Evolutionary conservation across 2,113 vertebrate genomes (phyloP).

Genomic region (Panurus biarmicus): DNA sequence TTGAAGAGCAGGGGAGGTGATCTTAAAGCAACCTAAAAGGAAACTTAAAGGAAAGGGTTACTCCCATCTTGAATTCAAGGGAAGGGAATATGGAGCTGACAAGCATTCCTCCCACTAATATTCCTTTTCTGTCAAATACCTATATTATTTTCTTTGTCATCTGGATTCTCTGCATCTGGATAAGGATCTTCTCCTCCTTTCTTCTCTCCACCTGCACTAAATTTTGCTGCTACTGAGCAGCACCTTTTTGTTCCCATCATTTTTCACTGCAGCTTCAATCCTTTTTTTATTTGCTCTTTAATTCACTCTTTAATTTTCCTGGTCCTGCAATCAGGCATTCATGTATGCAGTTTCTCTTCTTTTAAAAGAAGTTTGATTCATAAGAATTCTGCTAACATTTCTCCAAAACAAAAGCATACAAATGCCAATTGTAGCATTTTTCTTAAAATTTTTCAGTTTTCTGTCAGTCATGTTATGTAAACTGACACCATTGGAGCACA

Average conservation of each 20-base stretch:
- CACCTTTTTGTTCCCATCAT: neutral
- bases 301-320: neutral
- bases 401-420: neutral
- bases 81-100: slow-evolving; percentile 4
- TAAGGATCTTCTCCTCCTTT: slow-evolving; percentile 14
- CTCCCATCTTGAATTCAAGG: neutral
- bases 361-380: neutral
- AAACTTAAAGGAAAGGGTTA: slow-evolving; percentile 28
- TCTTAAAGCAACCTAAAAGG: neutral
- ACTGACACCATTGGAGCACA: neutral
- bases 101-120: slow-evolving; percentile 39
- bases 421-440: neutral
- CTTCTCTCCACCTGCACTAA: neutral
- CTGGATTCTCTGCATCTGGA: slow-evolving; percentile 24
- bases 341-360: neutral
- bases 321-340: neutral
- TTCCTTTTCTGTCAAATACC: slow-evolving; percentile 44
- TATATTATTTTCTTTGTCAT: slow-evolving; percentile 52
- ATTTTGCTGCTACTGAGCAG: neutral
- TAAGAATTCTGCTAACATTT: neutral
- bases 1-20: neutral
- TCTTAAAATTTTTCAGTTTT: neutral
- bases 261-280: neutral
- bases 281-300: neutral
- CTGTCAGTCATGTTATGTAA: neutral